Base-by-base conservation (phyloP, 2,888 invertebrate species). In the Agrochola litura region DNA sequence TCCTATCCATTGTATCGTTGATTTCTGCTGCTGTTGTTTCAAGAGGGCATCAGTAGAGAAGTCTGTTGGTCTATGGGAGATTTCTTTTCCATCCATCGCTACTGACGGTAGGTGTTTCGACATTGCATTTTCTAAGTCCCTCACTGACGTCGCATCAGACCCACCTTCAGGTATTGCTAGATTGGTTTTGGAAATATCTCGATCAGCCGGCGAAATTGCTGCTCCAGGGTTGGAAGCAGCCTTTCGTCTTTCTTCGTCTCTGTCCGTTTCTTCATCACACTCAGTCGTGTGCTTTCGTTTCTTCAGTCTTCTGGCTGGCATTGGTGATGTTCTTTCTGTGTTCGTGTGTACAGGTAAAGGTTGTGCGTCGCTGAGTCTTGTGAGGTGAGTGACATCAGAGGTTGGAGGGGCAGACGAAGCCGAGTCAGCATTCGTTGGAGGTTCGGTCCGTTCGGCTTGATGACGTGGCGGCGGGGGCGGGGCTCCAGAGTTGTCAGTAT, bases 101-200 rank as follows among this genome's bases (percentile, higher is more conserved):
- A 92, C 92, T 5, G 94, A 93, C 0, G 98, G 98, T 77, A 99
- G 96, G 96, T 99, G 99, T 92, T 99, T 99, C 37, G 99, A 99
- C 99, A 99, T 99, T 66, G 99, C 99, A 91, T 99, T 99, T 94
- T 99, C 99, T 88, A 99, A 96, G 90, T 99, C 99, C 94, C 99
- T 99, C 0, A 99, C 99, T 2, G 99, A 98, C 0, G 97, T 97
- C 0, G 96, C 96, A 64, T 97, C 97, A 1, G 95, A 92, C 0
- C 94, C 89, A 19, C 94, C 93, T 91, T 95, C 95, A 19, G 95
- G 95, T 72, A 96, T 94, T 22, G 95, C 89, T 81, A 96, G 77
- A 77, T 94, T 96, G 1, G 94, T 93, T 91, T 96, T 93, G 88
- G 93, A 91, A 64, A 96, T 91, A 46, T 97, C 97, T 60, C 96